Conservation (phyloP, 2,113 vertebrate genomes). For the Tachysurus fulvidraco region DNA sequence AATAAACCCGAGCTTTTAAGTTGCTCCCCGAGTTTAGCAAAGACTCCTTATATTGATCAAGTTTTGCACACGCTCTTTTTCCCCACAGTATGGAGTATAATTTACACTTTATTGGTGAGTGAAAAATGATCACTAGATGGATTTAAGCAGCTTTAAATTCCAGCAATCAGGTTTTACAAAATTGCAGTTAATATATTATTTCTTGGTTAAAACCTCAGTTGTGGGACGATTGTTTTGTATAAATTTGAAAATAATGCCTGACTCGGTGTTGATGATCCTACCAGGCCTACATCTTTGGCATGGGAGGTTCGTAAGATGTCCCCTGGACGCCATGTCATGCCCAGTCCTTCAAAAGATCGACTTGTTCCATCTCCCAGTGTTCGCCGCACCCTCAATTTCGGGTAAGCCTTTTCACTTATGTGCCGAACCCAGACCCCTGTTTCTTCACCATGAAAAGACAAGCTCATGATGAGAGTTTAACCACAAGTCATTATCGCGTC, state of each 20-base stretch:
- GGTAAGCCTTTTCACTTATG: conserved; percentile 68
- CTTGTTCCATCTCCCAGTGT: conserved; percentile 85
- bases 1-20: conserved; percentile 61
- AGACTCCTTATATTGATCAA: conserved; percentile 62
- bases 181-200: neutral
- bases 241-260: neutral
- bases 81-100: conserved; percentile 8
- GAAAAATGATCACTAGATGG: conserved; percentile 3
- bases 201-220: neutral
- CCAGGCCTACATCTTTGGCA: conserved; percentile 92
- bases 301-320: conserved; percentile 99
- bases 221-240: neutral
- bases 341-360: conserved; percentile 89
- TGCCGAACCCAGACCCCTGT: neutral
- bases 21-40: conserved; percentile 50
- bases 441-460: conserved; percentile 9
- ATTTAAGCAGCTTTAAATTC: conserved; percentile 30
- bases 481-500: conserved; percentile 33
- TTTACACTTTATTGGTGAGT: conserved; percentile 24
- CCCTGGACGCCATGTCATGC: conserved; percentile 92
- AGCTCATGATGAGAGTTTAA: neutral
- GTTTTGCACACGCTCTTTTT: conserved; percentile 45
- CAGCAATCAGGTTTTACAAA: neutral
- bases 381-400: conserved; percentile 88
- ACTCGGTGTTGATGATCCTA: conserved; percentile 22